Base-by-base conservation (phyloP, 1,140 invertebrate genomes). In the Listronotus oregonensis region DNA sequence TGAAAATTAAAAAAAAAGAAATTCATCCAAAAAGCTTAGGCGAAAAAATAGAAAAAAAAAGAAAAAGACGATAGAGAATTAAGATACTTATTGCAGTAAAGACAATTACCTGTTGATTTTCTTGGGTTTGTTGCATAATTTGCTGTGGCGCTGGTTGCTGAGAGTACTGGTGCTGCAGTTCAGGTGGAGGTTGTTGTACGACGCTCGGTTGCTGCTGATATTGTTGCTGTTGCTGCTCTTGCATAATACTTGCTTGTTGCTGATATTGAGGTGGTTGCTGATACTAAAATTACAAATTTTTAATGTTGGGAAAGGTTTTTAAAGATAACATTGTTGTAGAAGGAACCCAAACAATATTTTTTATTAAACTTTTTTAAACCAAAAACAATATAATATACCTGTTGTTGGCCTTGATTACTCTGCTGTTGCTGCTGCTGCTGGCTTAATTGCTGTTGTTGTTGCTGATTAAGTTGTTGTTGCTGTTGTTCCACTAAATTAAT, bases 391-490 rank as follows among this genome's bases (percentile, higher is more conserved):
- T 17, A 3, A 15, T 18, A 6, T 61, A 51, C 47, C 49, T 83
- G 82, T 63, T 78, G 77, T 15, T 78, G 79, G 15, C 54, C 14
- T 51, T 75, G 61, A 61, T 78, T 79, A 50, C 83, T 82, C 56
- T 78, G 77, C n/a, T 78, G 79, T 72, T 74, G 71, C 75, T 83
- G 64, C 21, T 54, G 57, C 12, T 67, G 59, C 15, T 63, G 57
- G 15, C 40, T 31, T 15, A 27, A 51, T n/a, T 49, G 21, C 43
- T 79, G 67, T 68, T 80, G 67, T 76, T 83, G 68, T 77, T 83
- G 73, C 78, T 83, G 61, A 77, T 81, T 68, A 75, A 79, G 59
- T 74, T 81, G 69, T 71, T 76, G 72, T 77, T 84, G 72, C 15
- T 61, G 51, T 56, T 64, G 62, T 12, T 64, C 62, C 27, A 40